phyloP scores from a whole-genome alignment of 2,113 vertebrate species.

The Motacilla alba region DNA sequence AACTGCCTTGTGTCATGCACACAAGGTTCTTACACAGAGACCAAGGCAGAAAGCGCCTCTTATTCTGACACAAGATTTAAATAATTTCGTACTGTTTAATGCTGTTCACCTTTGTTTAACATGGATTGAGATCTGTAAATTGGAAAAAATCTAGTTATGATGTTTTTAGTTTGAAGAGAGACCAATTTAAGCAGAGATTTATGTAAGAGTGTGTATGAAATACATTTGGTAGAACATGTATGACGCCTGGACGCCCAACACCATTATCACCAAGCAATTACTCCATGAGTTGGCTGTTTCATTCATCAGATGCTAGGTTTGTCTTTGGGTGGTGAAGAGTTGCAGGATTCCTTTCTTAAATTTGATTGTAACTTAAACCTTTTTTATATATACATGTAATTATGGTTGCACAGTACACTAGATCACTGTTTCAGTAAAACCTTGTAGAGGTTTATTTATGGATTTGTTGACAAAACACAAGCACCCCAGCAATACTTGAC shows the following conservation, averaged over 20 bases:
- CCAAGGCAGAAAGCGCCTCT: not conserved
- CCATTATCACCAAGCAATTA: not conserved
- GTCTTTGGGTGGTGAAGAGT: not conserved
- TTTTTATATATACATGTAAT: not conserved
- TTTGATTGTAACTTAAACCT: not conserved
- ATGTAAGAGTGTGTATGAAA: not conserved
- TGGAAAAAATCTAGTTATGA: not conserved
- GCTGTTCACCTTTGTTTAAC: not conserved
- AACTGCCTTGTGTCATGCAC: not conserved
- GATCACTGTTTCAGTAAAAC: not conserved
- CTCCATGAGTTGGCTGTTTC: not conserved
- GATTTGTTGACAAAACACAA: not conserved
- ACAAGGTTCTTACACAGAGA: not conserved
- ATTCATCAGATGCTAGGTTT: not conserved
- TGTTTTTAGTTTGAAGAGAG: not conserved
- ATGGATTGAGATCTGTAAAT: not conserved
- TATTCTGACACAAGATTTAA: not conserved
- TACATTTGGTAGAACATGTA: not conserved
- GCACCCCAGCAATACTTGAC: not conserved
- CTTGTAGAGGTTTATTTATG: not conserved
- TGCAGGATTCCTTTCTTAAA: not conserved
- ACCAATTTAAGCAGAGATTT: not conserved
- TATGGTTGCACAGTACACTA: not conserved
- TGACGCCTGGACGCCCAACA: not conserved
- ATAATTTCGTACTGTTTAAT: not conserved